These are phyloP conservation scores for Pelodytes ibericus DNA, from an alignment of 2,797 vertebrate genomes.

Conservation along the genomic window DNA sequence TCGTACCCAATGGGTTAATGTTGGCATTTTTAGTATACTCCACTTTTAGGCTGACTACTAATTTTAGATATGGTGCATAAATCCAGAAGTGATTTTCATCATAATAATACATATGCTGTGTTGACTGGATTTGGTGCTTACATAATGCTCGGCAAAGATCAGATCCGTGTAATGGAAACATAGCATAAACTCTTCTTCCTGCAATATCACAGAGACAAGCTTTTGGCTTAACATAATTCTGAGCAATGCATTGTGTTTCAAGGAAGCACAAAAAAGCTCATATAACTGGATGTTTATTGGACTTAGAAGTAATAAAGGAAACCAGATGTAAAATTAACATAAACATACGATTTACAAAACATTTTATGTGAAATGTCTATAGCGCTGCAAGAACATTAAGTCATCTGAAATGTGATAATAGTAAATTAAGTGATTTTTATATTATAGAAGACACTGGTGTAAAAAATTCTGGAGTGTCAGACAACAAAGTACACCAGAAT, in stretches of 20 bases:
- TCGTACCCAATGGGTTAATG: conserved; percentile 20
- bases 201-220: conserved; percentile 3
- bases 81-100: conserved; percentile 51
- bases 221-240: not conserved
- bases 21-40: conserved; percentile 47
- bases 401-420: no score
- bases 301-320: not conserved
- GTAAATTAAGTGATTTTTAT: no score
- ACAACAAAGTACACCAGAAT: no score
- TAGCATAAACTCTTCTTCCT: conserved; percentile 5
- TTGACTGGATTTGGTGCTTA: conserved; percentile 40
- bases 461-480: no score
- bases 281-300: not conserved
- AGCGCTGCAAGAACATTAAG: no score
- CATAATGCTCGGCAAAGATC: conserved; percentile 29
- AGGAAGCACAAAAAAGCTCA: not conserved
- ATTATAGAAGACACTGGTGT: no score
- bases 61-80: conserved; percentile 55
- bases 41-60: conserved; percentile 53
- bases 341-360: no score
- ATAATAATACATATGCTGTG: conserved; percentile 26
- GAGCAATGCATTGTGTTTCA: not conserved
- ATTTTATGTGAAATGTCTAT: no score
- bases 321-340: no score
- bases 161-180: conserved; percentile 46